Evolutionary conservation across 2,113 vertebrate genomes (phyloP).

Genomic region (Bungarus multicinctus): DNA sequence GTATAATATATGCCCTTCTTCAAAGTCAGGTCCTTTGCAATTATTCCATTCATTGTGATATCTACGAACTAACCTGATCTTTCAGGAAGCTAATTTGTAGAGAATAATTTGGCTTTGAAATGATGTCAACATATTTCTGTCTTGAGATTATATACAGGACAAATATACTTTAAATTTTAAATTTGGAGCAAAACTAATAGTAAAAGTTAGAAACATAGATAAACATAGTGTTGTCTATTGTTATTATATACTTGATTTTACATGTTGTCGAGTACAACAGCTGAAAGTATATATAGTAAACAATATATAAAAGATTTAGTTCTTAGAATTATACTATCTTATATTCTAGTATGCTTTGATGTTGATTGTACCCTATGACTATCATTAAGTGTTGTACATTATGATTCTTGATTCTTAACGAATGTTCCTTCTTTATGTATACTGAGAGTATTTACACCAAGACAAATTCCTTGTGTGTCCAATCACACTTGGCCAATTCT

Average conservation of each 20-base stretch:
- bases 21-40: too few species aligned
- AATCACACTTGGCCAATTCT: too few species aligned
- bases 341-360: too few species aligned
- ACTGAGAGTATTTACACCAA: too few species aligned
- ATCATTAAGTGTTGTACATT: too few species aligned
- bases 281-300: not conserved
- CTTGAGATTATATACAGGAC: not conserved
- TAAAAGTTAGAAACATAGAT: not conserved
- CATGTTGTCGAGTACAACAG: not conserved
- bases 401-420: too few species aligned
- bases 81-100: not conserved
- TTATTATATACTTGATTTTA: not conserved
- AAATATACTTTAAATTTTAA: slow-evolving; percentile 14
- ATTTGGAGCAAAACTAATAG: not conserved
- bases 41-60: not conserved
- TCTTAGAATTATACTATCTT: not conserved
- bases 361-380: too few species aligned
- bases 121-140: not conserved
- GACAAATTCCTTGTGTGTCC: too few species aligned
- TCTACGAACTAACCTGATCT: not conserved
- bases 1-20: not conserved
- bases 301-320: not conserved
- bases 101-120: not conserved
- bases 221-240: not conserved
- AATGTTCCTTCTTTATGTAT: too few species aligned